These are phyloP conservation scores for Alosa alosa DNA, from an alignment of 2,113 vertebrate genomes.

Conservation along the genomic window DNA sequence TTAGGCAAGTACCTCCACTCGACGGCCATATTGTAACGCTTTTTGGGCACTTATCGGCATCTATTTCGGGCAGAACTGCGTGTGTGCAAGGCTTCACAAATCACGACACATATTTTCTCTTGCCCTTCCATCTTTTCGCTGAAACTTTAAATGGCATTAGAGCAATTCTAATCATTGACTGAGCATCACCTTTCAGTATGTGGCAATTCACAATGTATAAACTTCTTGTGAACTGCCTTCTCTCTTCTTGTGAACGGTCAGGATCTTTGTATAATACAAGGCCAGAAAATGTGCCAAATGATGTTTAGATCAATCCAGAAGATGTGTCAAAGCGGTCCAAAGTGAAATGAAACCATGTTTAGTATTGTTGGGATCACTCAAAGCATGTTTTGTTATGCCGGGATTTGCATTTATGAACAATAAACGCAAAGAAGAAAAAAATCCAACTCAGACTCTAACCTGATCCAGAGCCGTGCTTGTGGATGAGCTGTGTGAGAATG, in stretches of 20 bases:
- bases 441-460: too few species aligned
- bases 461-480: too few species aligned
- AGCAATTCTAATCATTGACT: background rate
- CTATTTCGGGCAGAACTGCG: too few species aligned
- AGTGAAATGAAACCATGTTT: background rate
- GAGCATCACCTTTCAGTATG: background rate
- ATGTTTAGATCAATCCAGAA: background rate
- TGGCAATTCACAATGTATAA: background rate
- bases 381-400: too few species aligned
- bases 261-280: background rate
- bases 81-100: too few species aligned
- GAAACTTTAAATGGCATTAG: background rate
- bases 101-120: background rate
- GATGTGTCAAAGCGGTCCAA: background rate
- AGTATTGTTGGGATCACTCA: too few species aligned
- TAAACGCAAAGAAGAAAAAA: too few species aligned
- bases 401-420: too few species aligned
- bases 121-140: background rate
- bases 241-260: background rate
- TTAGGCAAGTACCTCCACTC: too few species aligned
- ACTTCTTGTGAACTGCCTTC: background rate
- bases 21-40: too few species aligned
- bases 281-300: background rate
- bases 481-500: background rate
- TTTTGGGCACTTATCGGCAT: too few species aligned